A percentile compares a stretch with the other conserved stretches of the same genome.
phyloP scores from a whole-genome alignment of 2,797 vertebrate genomes.

The Pangasius mekongensis region DNA sequence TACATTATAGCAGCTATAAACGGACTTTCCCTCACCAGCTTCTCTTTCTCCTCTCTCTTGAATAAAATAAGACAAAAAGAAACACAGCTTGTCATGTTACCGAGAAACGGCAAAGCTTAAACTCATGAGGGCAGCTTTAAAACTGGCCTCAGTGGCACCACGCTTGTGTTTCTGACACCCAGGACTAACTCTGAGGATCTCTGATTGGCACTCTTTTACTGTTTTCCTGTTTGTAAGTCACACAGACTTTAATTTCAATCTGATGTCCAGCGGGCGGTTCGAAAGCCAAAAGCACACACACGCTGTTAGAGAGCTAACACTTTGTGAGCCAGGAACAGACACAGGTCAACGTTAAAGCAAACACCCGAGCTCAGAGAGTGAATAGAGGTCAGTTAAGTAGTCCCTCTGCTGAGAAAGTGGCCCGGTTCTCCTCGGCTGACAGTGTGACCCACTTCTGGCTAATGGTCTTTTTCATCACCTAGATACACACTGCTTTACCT shows the following conservation, averaged over 20 bases:
- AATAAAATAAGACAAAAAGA: background rate
- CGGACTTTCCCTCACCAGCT: background rate
- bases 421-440: conserved; percentile 51
- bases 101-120: background rate
- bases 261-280: background rate
- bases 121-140: background rate
- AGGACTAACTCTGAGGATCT: background rate
- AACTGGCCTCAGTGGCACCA: background rate
- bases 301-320: background rate
- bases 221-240: background rate
- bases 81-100: background rate
- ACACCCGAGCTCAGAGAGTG: conserved; percentile 17
- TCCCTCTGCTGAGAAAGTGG: conserved; percentile 42
- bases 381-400: conserved; percentile 50
- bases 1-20: background rate
- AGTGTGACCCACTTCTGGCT: conserved; percentile 67
- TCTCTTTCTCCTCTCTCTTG: background rate
- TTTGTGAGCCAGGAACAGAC: background rate
- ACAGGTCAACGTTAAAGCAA: conserved; percentile 32
- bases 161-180: background rate
- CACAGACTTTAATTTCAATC: background rate
- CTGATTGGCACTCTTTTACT: no score
- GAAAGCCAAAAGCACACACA: background rate
- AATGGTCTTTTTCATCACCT: conserved; percentile 61
- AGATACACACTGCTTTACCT: conserved; percentile 61